Conservation (phyloP, 1,140 invertebrate species). For the Ceratosolen solmsi region DNA sequence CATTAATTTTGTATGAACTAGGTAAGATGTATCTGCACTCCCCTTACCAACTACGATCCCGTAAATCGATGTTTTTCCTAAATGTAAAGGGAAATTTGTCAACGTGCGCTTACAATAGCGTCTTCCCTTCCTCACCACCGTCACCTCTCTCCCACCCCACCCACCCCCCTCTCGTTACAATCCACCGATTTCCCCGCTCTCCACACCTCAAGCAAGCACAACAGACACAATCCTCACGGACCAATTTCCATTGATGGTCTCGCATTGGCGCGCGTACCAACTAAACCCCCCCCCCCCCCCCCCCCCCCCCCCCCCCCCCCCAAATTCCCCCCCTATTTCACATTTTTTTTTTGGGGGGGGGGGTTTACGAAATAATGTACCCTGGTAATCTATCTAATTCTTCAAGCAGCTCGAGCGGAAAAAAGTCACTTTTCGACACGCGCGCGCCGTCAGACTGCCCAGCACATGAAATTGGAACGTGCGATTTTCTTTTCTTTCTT, state of each 20-base stretch:
- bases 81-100: conserved; percentile 47
- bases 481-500: conserved; percentile 49
- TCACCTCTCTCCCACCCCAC: neutral
- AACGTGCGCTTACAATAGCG: conserved; percentile 36
- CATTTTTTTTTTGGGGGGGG: too few species aligned
- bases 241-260: conserved; percentile 53
- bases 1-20: conserved; percentile 33
- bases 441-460: conserved; percentile 53
- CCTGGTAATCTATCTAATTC: conserved; percentile 71
- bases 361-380: conserved; percentile 37
- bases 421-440: conserved; percentile 58
- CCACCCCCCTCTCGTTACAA: neutral
- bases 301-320: neutral
- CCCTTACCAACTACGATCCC: neutral
- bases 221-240: conserved; percentile 30
- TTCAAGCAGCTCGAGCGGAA: conserved; percentile 67
- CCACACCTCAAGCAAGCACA: neutral
- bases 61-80: conserved; percentile 36
- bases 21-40: conserved; percentile 1
- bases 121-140: neutral
- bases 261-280: conserved; percentile 34
- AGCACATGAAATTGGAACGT: conserved; percentile 59
- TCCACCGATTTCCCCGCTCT: neutral
- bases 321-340: conserved; percentile 34
- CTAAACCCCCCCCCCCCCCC: neutral